Conservation (phyloP, 1,140 invertebrate genomes). For the Scylla paramamosain region DNA sequence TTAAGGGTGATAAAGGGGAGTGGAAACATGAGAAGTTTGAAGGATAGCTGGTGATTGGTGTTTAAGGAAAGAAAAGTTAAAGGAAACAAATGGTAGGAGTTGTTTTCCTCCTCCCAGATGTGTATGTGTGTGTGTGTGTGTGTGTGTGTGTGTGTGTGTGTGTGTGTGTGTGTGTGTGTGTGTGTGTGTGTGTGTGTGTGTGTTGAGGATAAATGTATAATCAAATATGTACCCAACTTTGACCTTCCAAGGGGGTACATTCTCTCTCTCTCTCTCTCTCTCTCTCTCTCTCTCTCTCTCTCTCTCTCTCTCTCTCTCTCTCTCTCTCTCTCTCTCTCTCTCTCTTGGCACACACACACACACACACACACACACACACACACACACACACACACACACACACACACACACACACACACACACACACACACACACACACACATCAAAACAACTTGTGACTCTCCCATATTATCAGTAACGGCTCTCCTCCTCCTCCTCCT, state of each 20-base stretch:
- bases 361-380: not conserved
- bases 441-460: constrained; percentile 13
- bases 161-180: constrained; percentile 15
- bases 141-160: too few species aligned
- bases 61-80: not conserved
- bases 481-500: not conserved
- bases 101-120: not conserved
- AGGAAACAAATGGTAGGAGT: not conserved
- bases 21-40: too few species aligned
- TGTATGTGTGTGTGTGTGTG: too few species aligned
- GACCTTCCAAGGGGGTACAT: not conserved
- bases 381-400: not conserved
- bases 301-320: constrained; percentile 20
- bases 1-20: too few species aligned
- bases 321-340: constrained; percentile 6
- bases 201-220: constrained; percentile 16
- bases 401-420: not conserved
- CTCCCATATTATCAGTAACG: not conserved
- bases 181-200: constrained; percentile 18
- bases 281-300: constrained; percentile 20
- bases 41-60: too few species aligned
- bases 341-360: not conserved
- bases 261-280: not conserved
- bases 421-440: not conserved
- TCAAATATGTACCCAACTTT: constrained; percentile 11